These are phyloP conservation scores for Xanthostigma xanthostigma DNA, from an alignment of 2,888 invertebrate genomes.

Conservation along the genomic window DNA sequence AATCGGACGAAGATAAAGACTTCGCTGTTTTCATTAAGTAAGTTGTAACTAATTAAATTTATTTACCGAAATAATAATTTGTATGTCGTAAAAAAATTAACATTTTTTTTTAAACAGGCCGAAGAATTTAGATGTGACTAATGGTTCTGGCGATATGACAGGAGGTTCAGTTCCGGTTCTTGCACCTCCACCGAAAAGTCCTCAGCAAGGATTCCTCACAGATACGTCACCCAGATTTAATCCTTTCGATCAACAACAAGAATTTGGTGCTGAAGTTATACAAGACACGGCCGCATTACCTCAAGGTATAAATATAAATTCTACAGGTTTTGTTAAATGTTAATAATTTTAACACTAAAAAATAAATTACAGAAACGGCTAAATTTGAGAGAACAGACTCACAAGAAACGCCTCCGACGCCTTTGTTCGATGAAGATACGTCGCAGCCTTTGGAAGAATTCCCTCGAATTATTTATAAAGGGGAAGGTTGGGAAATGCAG, in stretches of 20 bases:
- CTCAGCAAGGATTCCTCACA: constrained; percentile 31
- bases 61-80: background rate
- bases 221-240: constrained; percentile 56
- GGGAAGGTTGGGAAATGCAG: constrained; percentile 93
- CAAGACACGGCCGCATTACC: constrained; percentile 23
- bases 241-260: constrained; percentile 55
- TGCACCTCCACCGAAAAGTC: constrained; percentile 56
- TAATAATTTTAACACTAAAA: background rate
- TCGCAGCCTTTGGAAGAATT: constrained; percentile 86
- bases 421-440: constrained; percentile 85
- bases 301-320: constrained; percentile 26
- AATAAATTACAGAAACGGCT: constrained; percentile 16
- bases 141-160: constrained; percentile 25
- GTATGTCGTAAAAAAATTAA: background rate
- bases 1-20: constrained; percentile 63
- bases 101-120: constrained; percentile 29
- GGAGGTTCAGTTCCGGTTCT: constrained; percentile 49
- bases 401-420: constrained; percentile 79
- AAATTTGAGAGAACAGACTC: constrained; percentile 37
- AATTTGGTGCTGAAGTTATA: constrained; percentile 25
- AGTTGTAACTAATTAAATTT: constrained; percentile 9
- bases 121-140: constrained; percentile 29
- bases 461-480: constrained; percentile 59
- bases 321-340: background rate
- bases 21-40: constrained; percentile 71